phyloP scores from a whole-genome alignment of 2,797 vertebrate genomes.

The Poeciliopsis turneri region DNA sequence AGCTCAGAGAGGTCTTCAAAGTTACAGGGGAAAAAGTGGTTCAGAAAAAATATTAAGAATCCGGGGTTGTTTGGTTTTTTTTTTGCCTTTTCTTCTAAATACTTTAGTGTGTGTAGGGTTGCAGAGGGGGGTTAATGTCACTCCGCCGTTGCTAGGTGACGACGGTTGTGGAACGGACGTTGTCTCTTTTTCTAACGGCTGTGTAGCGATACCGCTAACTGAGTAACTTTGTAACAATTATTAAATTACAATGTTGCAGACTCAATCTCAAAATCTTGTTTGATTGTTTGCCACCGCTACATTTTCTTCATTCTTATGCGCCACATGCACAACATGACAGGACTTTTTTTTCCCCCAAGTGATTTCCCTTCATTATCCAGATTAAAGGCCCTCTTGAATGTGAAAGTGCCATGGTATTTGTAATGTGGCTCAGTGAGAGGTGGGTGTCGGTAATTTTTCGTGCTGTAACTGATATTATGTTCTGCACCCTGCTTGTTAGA shows the following conservation, averaged over 20 bases:
- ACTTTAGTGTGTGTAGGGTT: not conserved
- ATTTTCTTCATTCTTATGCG: no score
- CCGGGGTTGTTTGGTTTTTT: no score
- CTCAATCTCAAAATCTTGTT: no score
- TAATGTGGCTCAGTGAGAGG: not conserved
- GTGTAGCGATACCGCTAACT: no score
- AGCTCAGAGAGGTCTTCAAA: not conserved
- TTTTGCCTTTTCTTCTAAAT: not conserved
- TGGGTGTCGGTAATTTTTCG: not conserved
- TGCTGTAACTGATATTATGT: not conserved
- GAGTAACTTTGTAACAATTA: no score
- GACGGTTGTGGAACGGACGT: no score
- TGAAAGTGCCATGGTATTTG: slow-evolving; percentile 4
- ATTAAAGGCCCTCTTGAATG: not conserved
- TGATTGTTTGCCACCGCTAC: no score
- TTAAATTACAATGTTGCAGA: no score
- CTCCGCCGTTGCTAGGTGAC: no score
- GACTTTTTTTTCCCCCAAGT: not conserved
- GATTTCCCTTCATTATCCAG: not conserved
- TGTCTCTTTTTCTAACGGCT: no score
- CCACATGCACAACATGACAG: not conserved
- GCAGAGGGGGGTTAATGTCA: no score
- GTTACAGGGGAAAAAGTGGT: not conserved
- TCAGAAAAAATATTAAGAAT: not conserved
- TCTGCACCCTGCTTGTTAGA: not conserved